phyloP scores from a whole-genome alignment of 2,797 vertebrate genomes.

The Cebuella pygmaea region DNA sequence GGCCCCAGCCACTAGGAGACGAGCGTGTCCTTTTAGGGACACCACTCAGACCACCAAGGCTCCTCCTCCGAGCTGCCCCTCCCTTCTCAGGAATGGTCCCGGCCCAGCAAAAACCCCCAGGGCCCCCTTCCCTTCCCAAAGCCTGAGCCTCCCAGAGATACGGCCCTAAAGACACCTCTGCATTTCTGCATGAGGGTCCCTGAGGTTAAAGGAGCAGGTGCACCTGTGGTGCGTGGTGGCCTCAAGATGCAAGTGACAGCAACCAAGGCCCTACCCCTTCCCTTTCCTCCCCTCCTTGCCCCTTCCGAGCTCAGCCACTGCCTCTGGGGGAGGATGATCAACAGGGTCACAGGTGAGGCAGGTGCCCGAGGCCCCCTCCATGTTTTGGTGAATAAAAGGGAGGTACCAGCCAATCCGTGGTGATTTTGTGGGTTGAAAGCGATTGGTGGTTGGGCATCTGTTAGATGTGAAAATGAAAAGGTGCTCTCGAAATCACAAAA shows the following conservation, averaged over 20 bases:
- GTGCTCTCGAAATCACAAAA: background rate
- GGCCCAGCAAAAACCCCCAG: background rate
- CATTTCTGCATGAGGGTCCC: background rate
- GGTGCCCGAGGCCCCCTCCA: rapidly evolving
- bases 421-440: no score
- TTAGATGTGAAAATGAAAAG: rapidly evolving
- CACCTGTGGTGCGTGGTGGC: background rate
- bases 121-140: background rate
- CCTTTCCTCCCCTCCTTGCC: no score
- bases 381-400: background rate
- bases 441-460: background rate
- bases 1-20: background rate
- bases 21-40: background rate
- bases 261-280: background rate
- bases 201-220: background rate
- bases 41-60: background rate
- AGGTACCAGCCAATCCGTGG: background rate
- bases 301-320: background rate
- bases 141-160: background rate
- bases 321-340: background rate
- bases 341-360: background rate
- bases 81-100: background rate
- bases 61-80: background rate
- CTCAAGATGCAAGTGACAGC: background rate
- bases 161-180: background rate